phyloP scores from a whole-genome alignment of 1,140 invertebrate species.

The Elysia chlorotica region DNA sequence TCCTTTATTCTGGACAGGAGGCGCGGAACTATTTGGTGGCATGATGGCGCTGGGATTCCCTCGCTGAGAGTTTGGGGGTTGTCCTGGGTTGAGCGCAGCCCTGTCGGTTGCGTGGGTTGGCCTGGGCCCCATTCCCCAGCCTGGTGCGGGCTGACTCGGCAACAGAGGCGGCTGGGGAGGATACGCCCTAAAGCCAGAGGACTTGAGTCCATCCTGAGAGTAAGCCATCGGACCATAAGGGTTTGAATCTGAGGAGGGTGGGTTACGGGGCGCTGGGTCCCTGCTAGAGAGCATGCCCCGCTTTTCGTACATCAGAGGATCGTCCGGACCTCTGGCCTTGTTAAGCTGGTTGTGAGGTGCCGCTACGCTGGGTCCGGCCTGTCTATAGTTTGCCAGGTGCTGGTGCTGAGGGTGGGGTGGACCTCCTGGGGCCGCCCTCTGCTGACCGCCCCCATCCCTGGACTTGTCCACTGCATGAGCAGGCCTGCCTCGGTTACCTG shows the following conservation, averaged over 20 bases:
- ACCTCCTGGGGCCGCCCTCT: neutral
- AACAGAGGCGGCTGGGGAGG: neutral
- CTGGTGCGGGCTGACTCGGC: neutral
- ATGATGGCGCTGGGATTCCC: no score
- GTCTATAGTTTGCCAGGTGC: no score
- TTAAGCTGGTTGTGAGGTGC: neutral
- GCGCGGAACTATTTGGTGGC: no score
- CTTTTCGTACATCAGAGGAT: no score
- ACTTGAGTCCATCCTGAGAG: neutral
- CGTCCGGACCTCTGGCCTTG: neutral
- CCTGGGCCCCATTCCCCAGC: neutral
- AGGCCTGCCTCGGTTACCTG: neutral
- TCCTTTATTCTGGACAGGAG: no score
- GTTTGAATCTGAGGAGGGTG: neutral
- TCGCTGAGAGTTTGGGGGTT: neutral
- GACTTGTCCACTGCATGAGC: neutral
- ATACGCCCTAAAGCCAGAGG: conserved; percentile 13
- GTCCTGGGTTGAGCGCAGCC: neutral
- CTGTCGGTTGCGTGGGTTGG: neutral
- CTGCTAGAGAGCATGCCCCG: neutral
- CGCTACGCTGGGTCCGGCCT: neutral
- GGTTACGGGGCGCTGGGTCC: neutral
- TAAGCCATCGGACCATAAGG: no score
- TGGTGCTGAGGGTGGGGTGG: neutral
- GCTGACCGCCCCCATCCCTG: neutral